phyloP scores from a whole-genome alignment of 2,888 invertebrate species.

The Unio delphinus region DNA sequence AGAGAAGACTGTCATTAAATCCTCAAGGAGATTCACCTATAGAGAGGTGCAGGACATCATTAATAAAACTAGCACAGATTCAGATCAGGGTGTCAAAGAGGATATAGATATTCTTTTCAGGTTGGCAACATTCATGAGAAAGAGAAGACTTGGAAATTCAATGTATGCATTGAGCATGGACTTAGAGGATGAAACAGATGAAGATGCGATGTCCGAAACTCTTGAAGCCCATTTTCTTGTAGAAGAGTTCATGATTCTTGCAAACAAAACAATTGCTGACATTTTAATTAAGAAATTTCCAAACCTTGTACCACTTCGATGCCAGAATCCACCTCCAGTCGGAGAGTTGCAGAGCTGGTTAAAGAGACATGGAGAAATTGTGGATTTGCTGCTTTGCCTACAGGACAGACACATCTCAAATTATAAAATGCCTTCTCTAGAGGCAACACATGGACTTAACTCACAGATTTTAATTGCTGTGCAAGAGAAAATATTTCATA shows the following conservation, averaged over 20 bases:
- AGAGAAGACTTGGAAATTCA: conserved; percentile 23
- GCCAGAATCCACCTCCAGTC: conserved; percentile 20
- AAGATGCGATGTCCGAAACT: conserved; percentile 7
- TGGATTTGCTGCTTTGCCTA: conserved; percentile 20
- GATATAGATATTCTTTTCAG: conserved; percentile 17
- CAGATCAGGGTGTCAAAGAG: neutral
- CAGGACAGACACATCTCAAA: conserved; percentile 14
- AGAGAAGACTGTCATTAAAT: conserved; percentile 28
- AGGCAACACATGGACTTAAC: conserved; percentile 1
- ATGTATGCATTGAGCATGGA: conserved; percentile 31
- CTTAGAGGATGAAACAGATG: conserved; percentile 9
- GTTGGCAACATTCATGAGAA: conserved; percentile 23
- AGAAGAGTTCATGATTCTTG: conserved; percentile 31
- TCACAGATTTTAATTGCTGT: neutral
- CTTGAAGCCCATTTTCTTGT: conserved; percentile 31
- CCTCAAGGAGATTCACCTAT: conserved; percentile 35
- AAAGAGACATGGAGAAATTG: conserved; percentile 6
- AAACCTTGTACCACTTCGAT: conserved; percentile 16
- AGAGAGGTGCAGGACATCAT: conserved; percentile 42
- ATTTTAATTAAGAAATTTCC: conserved; percentile 7
- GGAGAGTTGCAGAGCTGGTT: conserved; percentile 18
- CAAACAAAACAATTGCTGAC: conserved; percentile 21
- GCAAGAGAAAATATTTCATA: neutral
- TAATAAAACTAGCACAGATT: conserved; percentile 1
- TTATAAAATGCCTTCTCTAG: conserved; percentile 3